Evolutionary conservation across 2,113 vertebrate species (phyloP).

Genomic region (Aphyosemion australe): DNA sequence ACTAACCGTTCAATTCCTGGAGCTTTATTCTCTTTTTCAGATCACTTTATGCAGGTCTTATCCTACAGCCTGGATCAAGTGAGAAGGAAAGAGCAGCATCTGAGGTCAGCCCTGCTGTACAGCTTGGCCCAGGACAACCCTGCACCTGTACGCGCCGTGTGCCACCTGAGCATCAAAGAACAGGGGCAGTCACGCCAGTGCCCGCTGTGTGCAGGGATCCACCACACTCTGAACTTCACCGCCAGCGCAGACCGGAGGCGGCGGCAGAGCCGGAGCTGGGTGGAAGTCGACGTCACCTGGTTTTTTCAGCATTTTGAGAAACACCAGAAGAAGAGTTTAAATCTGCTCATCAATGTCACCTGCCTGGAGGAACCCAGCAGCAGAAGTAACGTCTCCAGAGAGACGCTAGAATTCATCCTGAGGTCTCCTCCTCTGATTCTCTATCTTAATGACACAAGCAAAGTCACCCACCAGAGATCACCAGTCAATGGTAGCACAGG

Average conservation of each 20-base stretch:
- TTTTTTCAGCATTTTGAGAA: conserved; percentile 85
- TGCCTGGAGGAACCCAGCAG: conserved; percentile 72
- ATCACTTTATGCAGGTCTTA: conserved; percentile 81
- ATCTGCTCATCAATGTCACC: conserved; percentile 83
- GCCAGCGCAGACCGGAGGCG: conserved; percentile 64
- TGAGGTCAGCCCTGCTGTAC: conserved; percentile 90
- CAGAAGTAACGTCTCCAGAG: conserved; percentile 12
- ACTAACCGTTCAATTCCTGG: too few species aligned
- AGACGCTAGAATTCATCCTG: conserved; percentile 53
- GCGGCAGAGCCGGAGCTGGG: conserved; percentile 75
- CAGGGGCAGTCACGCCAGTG: conserved; percentile 51
- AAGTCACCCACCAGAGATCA: conserved; percentile 78
- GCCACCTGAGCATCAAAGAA: conserved; percentile 79
- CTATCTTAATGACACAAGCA: conserved; percentile 89
- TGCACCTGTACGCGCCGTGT: conserved; percentile 68
- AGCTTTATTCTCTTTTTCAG: conserved; percentile 62
- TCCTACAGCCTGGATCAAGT: conserved; percentile 88
- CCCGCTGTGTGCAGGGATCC: conserved; percentile 65
- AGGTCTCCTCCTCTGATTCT: conserved; percentile 86
- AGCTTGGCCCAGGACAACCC: conserved; percentile 75
- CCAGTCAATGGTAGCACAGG: conserved; percentile 29
- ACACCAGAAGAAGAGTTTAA: conserved; percentile 77
- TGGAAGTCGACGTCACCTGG: conserved; percentile 87
- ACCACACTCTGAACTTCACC: conserved; percentile 74
- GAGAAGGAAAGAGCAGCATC: conserved; percentile 83